Evolutionary conservation across 1,140 invertebrate genomes (phyloP).

Genomic region (Heliothis virescens): DNA sequence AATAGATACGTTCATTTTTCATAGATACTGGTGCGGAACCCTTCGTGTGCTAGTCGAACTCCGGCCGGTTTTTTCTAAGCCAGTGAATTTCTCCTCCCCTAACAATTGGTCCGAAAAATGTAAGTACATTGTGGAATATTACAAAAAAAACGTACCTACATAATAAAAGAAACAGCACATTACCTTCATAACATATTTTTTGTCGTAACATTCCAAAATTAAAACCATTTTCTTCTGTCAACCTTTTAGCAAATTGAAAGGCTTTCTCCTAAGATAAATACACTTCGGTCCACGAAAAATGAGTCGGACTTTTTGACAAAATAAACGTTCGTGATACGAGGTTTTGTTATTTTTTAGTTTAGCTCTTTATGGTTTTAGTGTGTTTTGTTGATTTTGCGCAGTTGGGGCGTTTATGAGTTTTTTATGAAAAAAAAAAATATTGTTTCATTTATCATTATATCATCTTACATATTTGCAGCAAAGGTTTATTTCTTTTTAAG

Average conservation of each 20-base stretch:
- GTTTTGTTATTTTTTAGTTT: not conserved
- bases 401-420: not conserved
- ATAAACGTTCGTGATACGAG: not conserved
- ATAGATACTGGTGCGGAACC: too few relatives aligned
- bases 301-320: not conserved
- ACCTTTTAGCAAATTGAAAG: slow-evolving; percentile 56
- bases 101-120: slow-evolving; percentile 1
- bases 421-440: not conserved
- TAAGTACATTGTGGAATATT: not conserved
- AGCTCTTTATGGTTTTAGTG: not conserved
- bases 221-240: slow-evolving; percentile 53
- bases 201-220: slow-evolving; percentile 35
- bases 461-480: too few relatives aligned
- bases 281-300: slow-evolving; percentile 18
- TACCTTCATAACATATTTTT: slow-evolving; percentile 22
- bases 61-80: slow-evolving; percentile 3
- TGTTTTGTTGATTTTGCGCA: not conserved
- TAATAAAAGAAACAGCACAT: not conserved
- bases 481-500: too few relatives aligned
- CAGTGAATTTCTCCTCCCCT: not conserved
- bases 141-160: slow-evolving; percentile 6
- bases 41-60: too few relatives aligned
- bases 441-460: too few relatives aligned
- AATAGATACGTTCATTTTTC: too few relatives aligned
- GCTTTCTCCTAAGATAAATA: slow-evolving; percentile 42